Evolutionary conservation across 2,113 vertebrate genomes (phyloP), one percentile per base, ranked within the genome.

Genomic region (Emydura subglobosa): DNA sequence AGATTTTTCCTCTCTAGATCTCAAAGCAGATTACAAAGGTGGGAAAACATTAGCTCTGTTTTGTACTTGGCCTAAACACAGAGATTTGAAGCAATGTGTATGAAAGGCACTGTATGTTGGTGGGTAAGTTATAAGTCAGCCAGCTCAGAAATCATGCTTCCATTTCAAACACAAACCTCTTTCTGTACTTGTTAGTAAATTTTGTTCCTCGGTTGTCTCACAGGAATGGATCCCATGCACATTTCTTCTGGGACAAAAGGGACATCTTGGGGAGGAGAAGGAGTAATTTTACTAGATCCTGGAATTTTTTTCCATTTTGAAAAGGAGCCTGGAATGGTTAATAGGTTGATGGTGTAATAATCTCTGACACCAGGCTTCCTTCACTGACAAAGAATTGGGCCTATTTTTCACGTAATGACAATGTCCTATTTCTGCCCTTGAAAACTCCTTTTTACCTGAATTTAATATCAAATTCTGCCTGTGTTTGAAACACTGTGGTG

Each of bases 111-210:
- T 79, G 55, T 51, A 53, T 47, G 78, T 86, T 74, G 22, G 22
- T 12, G 4, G 39, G 9, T 42, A 57, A 94, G 95, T 92, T 81
- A 88, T 83, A 50, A 74, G 78, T 50, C 50, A 86, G n/a, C 83
- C 39, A 11, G 57, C 87, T n/a, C 93, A 90, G 88, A 86, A 93
- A 74, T 93, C 83, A 95, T 81, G 49, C 42, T 85, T 47, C 10
- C 88, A 57, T 93, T 95, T 29, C 85, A 95, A 89, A 80, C 93
- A 92, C 72, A 95, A 91, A 95, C 57, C 92, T 88, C 94, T 82
- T 80, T 0, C 0, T 25, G 84, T 95, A 93, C 2, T 0, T 92
- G 93, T 96, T 80, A 89, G 96, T 93, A 92, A 94, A 85, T 79
- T 87, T 74, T 65, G 47, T 79, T 82, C 47, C 65, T 87, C 81